phyloP scores from a whole-genome alignment of 2,888 invertebrate genomes.

The Synanthedon tipuliformis region DNA sequence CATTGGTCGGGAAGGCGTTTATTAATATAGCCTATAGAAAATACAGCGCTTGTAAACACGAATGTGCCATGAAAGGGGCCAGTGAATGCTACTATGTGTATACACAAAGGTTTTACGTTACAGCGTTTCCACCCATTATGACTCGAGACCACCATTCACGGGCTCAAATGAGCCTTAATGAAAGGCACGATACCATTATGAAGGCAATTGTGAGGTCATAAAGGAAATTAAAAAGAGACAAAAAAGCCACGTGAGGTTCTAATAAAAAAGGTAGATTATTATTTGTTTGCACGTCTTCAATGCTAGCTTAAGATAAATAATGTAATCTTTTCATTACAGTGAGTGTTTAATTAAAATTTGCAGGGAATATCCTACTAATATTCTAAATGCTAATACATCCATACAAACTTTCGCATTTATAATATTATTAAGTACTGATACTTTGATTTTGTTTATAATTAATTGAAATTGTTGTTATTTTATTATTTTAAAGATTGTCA shows the following conservation, averaged over 20 bases:
- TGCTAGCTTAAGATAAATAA: neutral
- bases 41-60: conserved; percentile 24
- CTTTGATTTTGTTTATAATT: too few species aligned
- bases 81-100: conserved; percentile 19
- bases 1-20: conserved; percentile 24
- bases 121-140: conserved; percentile 48
- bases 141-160: conserved; percentile 48
- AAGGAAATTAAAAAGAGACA: conserved; percentile 62
- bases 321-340: too few species aligned
- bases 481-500: too few species aligned
- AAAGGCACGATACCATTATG: conserved; percentile 62
- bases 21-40: conserved; percentile 43
- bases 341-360: too few species aligned
- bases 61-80: conserved; percentile 44
- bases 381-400: too few species aligned
- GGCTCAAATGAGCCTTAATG: conserved; percentile 59
- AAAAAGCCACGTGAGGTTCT: conserved; percentile 16
- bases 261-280: neutral
- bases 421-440: too few species aligned
- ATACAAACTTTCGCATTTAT: too few species aligned
- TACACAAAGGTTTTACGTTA: neutral
- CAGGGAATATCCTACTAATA: too few species aligned
- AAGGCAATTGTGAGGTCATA: conserved; percentile 60
- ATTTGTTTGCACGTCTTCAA: neutral
- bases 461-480: too few species aligned